Conservation (phyloP, 2,113 vertebrate genomes). For the Heterochromis multidens region DNA sequence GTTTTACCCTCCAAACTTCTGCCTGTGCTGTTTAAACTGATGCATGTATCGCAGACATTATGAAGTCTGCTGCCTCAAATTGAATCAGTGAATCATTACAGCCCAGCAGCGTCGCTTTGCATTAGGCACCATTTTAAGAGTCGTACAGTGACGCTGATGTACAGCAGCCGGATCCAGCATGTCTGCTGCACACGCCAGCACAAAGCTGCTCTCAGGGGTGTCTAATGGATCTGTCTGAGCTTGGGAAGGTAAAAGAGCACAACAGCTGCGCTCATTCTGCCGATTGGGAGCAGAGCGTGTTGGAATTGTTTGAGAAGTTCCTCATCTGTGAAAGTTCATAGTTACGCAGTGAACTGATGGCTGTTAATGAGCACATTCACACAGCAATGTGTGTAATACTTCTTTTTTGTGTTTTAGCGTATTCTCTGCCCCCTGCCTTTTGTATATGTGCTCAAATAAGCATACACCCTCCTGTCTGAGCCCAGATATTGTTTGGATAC, state of each 20-base stretch:
- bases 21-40: not conserved
- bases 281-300: not conserved
- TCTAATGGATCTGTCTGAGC: constrained; percentile 43
- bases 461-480: not conserved
- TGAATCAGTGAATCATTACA: constrained; percentile 24
- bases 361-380: not conserved
- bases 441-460: not conserved
- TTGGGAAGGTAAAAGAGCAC: constrained; percentile 20
- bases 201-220: constrained; percentile 37
- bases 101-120: constrained; percentile 8
- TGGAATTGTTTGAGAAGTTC: constrained; percentile 29
- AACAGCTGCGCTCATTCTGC: constrained; percentile 39
- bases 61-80: constrained; percentile 12
- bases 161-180: constrained; percentile 3
- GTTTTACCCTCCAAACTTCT: not conserved
- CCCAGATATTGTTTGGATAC: not conserved
- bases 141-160: constrained; percentile 3
- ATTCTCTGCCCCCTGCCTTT: not conserved
- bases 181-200: constrained; percentile 19
- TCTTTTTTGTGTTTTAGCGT: not conserved
- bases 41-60: constrained; percentile 11
- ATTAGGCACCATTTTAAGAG: constrained; percentile 29
- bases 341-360: constrained; percentile 12
- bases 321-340: constrained; percentile 28
- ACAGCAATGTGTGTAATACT: not conserved